Evolutionary conservation across 1,140 invertebrate genomes (phyloP).

Genomic region (Lamellibrachia luymesi): DNA sequence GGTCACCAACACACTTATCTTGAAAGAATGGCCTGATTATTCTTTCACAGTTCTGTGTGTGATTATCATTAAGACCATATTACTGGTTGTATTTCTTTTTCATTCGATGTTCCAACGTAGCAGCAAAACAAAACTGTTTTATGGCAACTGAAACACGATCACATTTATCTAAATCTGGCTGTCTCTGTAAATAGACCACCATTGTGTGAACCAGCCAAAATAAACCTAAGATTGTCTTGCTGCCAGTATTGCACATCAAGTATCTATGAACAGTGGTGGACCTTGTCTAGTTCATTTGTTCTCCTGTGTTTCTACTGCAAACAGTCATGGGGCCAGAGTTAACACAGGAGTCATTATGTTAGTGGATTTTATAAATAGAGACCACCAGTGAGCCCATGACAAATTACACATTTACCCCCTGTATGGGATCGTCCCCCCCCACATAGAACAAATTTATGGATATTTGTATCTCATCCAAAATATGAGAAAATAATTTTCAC

Average conservation of each 20-base stretch:
- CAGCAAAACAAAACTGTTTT: background rate
- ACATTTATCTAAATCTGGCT: background rate
- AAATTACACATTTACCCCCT: background rate
- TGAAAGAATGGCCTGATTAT: background rate
- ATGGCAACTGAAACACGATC: background rate
- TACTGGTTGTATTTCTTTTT: background rate
- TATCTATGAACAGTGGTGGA: slow-evolving; percentile 29
- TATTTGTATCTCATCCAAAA: background rate
- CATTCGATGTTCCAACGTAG: background rate
- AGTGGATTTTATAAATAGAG: too few species aligned
- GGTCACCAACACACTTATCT: too few species aligned
- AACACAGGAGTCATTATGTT: too few species aligned
- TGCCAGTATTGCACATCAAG: background rate
- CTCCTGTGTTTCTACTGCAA: background rate
- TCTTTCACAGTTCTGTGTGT: background rate
- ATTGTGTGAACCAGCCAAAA: background rate
- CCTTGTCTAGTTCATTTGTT: background rate
- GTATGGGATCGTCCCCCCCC: background rate
- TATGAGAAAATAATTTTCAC: background rate
- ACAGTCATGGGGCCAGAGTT: background rate
- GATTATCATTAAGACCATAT: background rate
- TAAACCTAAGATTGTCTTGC: background rate
- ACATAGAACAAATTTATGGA: too few species aligned
- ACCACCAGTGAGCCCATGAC: background rate
- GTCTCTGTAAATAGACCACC: background rate